These are phyloP conservation scores for Galemys pyrenaicus DNA, from an alignment of 2,113 vertebrate genomes.

Conservation along the genomic window DNA sequence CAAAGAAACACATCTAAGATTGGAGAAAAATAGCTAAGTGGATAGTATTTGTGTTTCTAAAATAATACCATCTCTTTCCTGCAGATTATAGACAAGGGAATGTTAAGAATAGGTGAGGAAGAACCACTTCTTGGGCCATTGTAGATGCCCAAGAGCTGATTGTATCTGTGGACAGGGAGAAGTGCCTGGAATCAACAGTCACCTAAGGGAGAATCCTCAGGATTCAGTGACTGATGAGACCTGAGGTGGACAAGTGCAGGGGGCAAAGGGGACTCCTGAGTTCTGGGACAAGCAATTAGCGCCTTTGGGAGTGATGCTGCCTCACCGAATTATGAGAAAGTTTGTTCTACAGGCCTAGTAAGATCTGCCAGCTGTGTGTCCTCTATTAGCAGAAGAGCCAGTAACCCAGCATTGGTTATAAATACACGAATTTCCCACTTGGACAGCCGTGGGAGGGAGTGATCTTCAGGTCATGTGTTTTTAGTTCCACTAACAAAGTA, in stretches of 20 bases:
- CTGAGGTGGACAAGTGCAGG: neutral
- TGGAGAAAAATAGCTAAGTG: neutral
- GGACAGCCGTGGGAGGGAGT: too few species aligned
- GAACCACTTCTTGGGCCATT: neutral
- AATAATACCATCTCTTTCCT: neutral
- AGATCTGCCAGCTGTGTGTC: neutral
- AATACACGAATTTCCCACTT: neutral
- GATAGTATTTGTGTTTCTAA: neutral
- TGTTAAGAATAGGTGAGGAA: neutral
- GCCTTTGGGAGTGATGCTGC: fast-evolving
- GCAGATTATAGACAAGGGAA: neutral
- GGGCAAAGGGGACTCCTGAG: fast-evolving
- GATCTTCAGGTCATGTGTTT: neutral
- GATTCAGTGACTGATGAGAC: neutral
- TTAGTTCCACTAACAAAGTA: neutral
- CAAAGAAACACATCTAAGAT: neutral
- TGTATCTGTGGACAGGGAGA: neutral
- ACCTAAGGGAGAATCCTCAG: neutral
- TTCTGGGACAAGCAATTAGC: neutral
- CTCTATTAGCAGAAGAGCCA: neutral
- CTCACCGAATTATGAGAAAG: neutral
- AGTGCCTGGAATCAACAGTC: neutral
- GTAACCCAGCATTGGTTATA: neutral
- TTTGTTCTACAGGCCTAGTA: neutral
- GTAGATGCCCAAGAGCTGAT: too few species aligned